Conservation (phyloP, 2,797 vertebrate genomes). For the Ciconia nigra region DNA sequence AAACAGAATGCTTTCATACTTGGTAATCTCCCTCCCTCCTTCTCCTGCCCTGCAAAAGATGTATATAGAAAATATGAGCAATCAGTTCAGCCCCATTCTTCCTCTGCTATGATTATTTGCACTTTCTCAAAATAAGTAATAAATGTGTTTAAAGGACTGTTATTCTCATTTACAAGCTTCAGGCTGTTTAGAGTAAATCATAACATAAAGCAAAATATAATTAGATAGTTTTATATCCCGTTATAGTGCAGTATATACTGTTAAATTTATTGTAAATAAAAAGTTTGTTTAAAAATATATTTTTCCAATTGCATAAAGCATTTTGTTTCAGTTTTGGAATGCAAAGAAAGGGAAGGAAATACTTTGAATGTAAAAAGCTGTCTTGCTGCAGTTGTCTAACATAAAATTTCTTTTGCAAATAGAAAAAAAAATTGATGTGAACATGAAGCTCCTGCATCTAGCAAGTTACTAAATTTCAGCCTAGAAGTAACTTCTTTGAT, state of each 20-base stretch:
- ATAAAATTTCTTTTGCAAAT: neutral
- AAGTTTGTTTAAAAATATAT: neutral
- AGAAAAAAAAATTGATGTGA: neutral
- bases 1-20: neutral
- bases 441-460: neutral
- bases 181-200: neutral
- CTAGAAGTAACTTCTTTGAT: neutral
- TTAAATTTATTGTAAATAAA: neutral
- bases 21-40: neutral
- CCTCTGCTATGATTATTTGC: neutral
- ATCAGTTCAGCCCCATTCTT: neutral
- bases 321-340: neutral
- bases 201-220: neutral
- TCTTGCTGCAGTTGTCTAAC: neutral
- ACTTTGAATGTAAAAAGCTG: neutral
- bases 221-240: neutral
- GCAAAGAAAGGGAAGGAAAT: neutral
- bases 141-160: neutral
- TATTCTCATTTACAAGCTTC: neutral
- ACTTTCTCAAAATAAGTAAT: neutral
- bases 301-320: neutral
- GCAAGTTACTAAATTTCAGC: neutral
- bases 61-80: neutral
- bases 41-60: neutral
- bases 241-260: neutral